Evolutionary conservation across 2,797 vertebrate species (phyloP), one percentile per base, ranked within the genome.

Genomic region (Sphenodon punctatus): DNA sequence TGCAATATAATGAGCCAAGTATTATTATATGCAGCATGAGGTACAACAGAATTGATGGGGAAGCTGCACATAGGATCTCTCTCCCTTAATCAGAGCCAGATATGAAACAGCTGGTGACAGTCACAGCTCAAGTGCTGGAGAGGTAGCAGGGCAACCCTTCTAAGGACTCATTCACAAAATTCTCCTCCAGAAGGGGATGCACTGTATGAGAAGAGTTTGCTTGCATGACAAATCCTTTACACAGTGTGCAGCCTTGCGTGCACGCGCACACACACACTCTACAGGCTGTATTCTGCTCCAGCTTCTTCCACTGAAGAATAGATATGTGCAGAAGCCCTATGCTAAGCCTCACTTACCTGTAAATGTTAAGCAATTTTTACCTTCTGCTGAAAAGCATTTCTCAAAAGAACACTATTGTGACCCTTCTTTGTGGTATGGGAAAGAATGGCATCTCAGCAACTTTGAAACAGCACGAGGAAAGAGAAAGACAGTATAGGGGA

Each of bases 1-100:
- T 72, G 67, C 72, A 68, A 75, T 19, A 51, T 73, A 88, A 81
- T 67, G 63, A 81, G 81, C 75, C 77, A 88, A 88, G 78, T 65
- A 86, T 80, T 81, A 88, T 70, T 86, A 90, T 23, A 80, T 25
- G 70, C 34, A 86, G 67, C 78, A 72, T 3, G 6, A 65, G 68
- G 55, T 56, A 83, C 4, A 11, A 56, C 20, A 56, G 53, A 77
- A 68, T 46, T 73, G 75, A 84, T 41, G 45, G 63, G 78, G 73
- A 66, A 11, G 46, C 75, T 65, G 53, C 41, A 75, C 66, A 67
- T 49, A 10, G 78, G 74, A 61, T 41, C 75, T 68, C 36, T 48
- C 43, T 63, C 70, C 76, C 83, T 75, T 80, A 86, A 13, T 56
- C 53, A 32, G 71, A 85, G 63, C 49, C 46, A 89, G 79, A 79